phyloP scores from a whole-genome alignment of 2,113 vertebrate species.

The Sterrhoptilus dennistouni region DNA sequence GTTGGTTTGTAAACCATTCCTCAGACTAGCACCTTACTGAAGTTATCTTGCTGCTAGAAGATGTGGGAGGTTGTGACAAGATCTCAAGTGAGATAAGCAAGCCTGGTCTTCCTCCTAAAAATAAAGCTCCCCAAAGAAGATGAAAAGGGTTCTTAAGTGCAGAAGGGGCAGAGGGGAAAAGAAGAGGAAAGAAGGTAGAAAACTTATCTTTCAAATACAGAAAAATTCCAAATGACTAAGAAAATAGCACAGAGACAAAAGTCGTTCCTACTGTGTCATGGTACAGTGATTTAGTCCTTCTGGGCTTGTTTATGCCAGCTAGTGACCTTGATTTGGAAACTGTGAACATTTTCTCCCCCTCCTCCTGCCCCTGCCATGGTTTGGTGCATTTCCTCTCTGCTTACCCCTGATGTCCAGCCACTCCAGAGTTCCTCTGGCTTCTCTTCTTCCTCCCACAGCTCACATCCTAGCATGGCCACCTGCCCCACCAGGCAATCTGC shows the following conservation, averaged over 20 bases:
- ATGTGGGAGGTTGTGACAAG: neutral
- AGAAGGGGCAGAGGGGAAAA: rapidly evolving
- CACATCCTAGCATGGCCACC: rapidly evolving
- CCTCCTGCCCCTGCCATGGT: neutral
- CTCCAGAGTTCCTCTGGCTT: neutral
- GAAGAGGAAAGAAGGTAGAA: neutral
- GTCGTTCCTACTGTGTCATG: neutral
- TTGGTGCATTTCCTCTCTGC: neutral
- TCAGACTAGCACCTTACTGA: neutral
- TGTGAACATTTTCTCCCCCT: neutral
- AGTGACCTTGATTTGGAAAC: neutral
- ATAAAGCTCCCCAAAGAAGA: neutral
- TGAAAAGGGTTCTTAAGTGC: neutral
- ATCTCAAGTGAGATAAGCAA: neutral
- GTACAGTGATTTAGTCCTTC: neutral
- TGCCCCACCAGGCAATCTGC: rapidly evolving
- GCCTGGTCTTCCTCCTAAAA: neutral
- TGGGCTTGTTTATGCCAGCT: neutral
- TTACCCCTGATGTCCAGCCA: rapidly evolving
- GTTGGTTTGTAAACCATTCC: neutral
- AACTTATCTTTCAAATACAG: neutral
- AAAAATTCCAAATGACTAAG: neutral
- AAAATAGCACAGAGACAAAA: neutral
- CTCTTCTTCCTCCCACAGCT: rapidly evolving
- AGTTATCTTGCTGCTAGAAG: neutral